Base-by-base conservation (phyloP, 2,797 vertebrate genomes). In the Arremon brunneinucha region DNA sequence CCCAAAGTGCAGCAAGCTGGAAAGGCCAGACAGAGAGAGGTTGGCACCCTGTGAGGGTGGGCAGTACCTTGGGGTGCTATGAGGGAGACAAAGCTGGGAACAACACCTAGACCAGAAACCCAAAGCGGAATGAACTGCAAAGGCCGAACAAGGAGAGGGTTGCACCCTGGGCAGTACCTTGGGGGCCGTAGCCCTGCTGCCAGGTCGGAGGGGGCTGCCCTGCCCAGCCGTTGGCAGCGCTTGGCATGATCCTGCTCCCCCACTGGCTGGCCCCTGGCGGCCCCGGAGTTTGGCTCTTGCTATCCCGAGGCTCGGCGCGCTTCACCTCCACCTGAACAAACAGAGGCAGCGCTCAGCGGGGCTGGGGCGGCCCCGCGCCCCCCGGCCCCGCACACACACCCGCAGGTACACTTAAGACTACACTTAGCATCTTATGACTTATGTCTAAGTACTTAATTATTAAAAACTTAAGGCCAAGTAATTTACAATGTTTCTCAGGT, bases 291-390 rank as follows among this genome's bases (percentile, higher is more conserved):
- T 99, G 99, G 98, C 98, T 99, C 98, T 99, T 99, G 98, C 98
- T 99, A 92, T 99, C 99, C 32, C 99, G 99, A 87, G 99, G 99
- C 76, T 99, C 99, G 0, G 99, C 99, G 35, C 99, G 99, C 95
- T 99, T 99, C 95, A 99, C 99, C 98, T 99, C 99, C 98, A 99
- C 99, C 99, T 99, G 97, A 96, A 99, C 97, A 99, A 99, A 99
- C 93, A 98, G 92, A 98, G 96, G 88, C 74, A 56, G 95, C 83
- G 94, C 96, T 98, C 96, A 98, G 98, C 96, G 95, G 97, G 85
- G 96, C 90, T 65, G 94, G 83, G 83, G 71, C 70, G 92, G 55
- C 60, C 64, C 52, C 26, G 47, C 14, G 93, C 97, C 97, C 98
- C 98, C 98, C 97, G 98, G 95, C 98, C 98, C 98, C 96, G 96